phyloP scores from a whole-genome alignment of 2,797 vertebrate species.

The Phataginus tricuspis region DNA sequence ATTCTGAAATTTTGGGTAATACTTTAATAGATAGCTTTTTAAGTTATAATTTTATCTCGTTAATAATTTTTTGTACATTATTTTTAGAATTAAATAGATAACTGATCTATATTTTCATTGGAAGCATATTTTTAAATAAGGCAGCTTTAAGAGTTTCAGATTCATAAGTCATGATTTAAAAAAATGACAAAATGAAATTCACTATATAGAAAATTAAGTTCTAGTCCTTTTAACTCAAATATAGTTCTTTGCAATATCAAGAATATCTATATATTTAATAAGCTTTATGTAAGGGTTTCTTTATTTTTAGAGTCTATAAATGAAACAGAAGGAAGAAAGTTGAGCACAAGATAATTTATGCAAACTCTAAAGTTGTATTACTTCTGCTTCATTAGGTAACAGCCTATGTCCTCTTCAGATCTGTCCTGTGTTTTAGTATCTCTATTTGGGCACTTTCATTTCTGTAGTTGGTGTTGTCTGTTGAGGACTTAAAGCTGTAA shows the following conservation, averaged over 20 bases:
- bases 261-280: constrained; percentile 17
- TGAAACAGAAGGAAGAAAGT: constrained; percentile 27
- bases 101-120: constrained; percentile 24
- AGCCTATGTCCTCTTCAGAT: neutral
- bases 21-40: neutral
- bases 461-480: neutral
- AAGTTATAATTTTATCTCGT: constrained; percentile 42
- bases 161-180: too few species aligned
- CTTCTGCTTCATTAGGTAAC: neutral
- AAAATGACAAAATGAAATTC: neutral
- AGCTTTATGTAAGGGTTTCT: neutral
- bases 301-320: neutral
- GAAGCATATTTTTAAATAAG: constrained; percentile 27
- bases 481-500: constrained; percentile 50
- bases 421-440: constrained; percentile 37
- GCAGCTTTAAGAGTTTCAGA: constrained; percentile 22
- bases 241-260: constrained; percentile 26
- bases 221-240: neutral
- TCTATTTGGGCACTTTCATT: constrained; percentile 52
- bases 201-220: constrained; percentile 21
- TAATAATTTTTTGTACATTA: neutral
- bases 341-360: constrained; percentile 40
- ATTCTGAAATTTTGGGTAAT: constrained; percentile 31
- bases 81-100: constrained; percentile 40
- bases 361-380: constrained; percentile 19